Conservation (phyloP, 2,113 vertebrate species). For the Balaeniceps rex region DNA sequence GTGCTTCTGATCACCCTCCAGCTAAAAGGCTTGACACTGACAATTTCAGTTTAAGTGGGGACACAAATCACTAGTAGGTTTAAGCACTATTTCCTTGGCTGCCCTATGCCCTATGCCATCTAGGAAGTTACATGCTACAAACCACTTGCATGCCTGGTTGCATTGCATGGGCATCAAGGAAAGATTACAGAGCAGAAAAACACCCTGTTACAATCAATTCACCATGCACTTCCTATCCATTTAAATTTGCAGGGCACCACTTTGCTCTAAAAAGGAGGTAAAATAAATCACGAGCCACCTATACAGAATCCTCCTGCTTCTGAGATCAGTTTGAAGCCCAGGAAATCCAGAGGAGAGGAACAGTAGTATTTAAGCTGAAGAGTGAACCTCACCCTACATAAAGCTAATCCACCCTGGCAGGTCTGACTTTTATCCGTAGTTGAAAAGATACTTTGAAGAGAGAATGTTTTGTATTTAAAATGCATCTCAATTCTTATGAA, state of each 20-base stretch:
- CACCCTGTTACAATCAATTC: background rate
- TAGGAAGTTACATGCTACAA: background rate
- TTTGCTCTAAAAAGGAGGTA: background rate
- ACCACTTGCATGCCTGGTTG: background rate
- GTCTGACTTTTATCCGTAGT: background rate
- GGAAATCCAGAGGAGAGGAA: background rate
- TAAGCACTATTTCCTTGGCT: background rate
- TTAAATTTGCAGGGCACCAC: background rate
- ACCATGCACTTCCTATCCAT: background rate
- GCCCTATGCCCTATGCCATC: background rate
- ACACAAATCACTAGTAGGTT: background rate
- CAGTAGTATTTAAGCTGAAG: background rate
- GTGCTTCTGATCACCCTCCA: background rate
- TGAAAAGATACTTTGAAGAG: constrained; percentile 24
- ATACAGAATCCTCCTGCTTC: background rate
- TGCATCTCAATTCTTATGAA: background rate
- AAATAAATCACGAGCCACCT: background rate
- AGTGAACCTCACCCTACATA: background rate
- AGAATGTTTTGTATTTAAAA: constrained; percentile 2
- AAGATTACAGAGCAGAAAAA: background rate
- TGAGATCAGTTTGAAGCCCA: background rate
- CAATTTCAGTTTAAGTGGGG: background rate
- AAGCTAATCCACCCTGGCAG: background rate
- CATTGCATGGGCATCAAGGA: background rate
- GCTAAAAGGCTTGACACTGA: background rate